Evolutionary conservation across 2,113 vertebrate genomes (phyloP).

Genomic region (Cygnus buccinator): DNA sequence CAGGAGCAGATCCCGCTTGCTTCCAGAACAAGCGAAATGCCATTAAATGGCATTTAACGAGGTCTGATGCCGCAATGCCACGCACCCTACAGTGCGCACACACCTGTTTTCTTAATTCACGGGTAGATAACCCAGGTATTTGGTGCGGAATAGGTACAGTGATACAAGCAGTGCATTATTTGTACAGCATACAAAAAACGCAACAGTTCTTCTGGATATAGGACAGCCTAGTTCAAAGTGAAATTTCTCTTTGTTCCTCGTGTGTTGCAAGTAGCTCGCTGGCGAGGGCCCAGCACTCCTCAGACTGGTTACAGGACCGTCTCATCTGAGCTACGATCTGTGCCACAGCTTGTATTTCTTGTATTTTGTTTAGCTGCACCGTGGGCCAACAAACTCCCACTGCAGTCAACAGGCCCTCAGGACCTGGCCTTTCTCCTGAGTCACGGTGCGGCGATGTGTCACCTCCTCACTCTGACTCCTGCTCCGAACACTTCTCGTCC

Average conservation of each 20-base stretch:
- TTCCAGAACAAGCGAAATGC: neutral
- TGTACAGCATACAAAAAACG: neutral
- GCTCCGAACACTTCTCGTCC: neutral
- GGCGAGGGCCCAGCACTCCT: conserved; percentile 5
- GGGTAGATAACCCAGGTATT: neutral
- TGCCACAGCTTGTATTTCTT: conserved; percentile 37
- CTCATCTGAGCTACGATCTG: conserved; percentile 9
- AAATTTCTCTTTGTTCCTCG: conserved; percentile 23
- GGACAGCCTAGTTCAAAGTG: conserved; percentile 14
- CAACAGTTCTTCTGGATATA: neutral
- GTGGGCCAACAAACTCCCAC: conserved; percentile 29
- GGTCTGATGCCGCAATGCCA: neutral
- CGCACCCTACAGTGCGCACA: neutral
- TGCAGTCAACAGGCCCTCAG: conserved; percentile 10
- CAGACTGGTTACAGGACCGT: conserved; percentile 15
- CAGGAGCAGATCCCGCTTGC: neutral
- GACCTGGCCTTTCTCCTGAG: neutral
- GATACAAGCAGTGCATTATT: neutral
- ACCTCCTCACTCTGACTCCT: neutral
- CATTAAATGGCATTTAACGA: neutral
- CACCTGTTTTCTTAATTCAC: neutral
- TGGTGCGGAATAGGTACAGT: neutral
- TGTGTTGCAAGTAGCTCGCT: neutral
- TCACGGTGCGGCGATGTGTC: neutral
- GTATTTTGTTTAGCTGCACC: neutral